A percentile compares a stretch with the other conserved stretches of the same genome.
These are phyloP conservation scores for Macroglossus sobrinus DNA, from an alignment of 2,113 vertebrate species.

Conservation along the genomic window DNA sequence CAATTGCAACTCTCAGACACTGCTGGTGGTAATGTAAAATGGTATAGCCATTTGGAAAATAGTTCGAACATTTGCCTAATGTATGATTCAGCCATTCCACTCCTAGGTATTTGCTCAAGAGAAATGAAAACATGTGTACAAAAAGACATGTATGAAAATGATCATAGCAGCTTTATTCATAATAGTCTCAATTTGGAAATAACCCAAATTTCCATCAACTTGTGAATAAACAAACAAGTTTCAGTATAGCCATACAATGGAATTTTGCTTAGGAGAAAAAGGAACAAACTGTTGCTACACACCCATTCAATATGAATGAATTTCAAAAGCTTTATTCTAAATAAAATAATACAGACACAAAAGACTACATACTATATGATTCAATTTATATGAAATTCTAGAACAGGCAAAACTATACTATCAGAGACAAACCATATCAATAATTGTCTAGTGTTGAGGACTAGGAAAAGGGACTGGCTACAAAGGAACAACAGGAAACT, in stretches of 20 bases:
- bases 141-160: slow-evolving; percentile 9
- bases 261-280: slow-evolving; percentile 24
- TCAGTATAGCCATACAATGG: not conserved
- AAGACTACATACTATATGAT: not conserved
- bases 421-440: not conserved
- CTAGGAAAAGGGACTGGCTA: not conserved
- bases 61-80: not conserved
- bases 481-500: not conserved
- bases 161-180: not conserved
- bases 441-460: not conserved
- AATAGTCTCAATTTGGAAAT: not conserved
- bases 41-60: not conserved
- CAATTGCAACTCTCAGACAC: not conserved
- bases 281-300: not conserved
- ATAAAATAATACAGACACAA: not conserved
- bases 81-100: not conserved
- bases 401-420: not conserved
- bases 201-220: not conserved
- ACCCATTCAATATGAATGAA: not conserved
- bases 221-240: slow-evolving; percentile 31
- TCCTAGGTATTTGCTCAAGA: not conserved
- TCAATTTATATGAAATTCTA: not conserved
- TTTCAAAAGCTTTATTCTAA: not conserved
- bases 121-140: not conserved
- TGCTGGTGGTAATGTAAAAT: not conserved